These are phyloP conservation scores for Pachyseris speciosa DNA, from an alignment of 64 coral and sea anemone genomes.

Conservation along the genomic window DNA sequence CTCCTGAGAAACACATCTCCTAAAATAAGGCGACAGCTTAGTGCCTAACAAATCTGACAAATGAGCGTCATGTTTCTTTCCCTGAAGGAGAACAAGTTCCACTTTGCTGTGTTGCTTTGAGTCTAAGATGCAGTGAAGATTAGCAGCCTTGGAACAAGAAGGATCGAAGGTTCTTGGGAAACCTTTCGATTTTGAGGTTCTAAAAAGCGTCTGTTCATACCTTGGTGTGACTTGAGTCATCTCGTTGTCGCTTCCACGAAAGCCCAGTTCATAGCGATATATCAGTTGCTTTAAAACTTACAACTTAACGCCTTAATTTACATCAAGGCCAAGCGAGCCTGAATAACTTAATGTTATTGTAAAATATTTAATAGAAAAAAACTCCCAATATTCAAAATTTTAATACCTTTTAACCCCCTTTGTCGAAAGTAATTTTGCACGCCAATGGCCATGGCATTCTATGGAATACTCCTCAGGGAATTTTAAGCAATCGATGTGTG, in stretches of 20 bases:
- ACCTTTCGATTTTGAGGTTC: not conserved
- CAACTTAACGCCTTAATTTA: too few species aligned
- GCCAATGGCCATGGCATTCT: not conserved
- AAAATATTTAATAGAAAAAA: not conserved
- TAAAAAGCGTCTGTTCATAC: not conserved
- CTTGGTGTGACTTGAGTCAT: too few species aligned
- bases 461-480: not conserved
- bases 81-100: not conserved
- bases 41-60: too few species aligned
- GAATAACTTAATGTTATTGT: too few species aligned
- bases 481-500: not conserved
- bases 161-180: not conserved
- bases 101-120: not conserved
- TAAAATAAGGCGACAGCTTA: slow-evolving; percentile 40
- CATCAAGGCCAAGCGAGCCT: too few species aligned
- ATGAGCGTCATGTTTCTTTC: not conserved
- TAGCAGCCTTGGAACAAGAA: not conserved
- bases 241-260: not conserved
- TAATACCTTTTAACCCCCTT: not conserved
- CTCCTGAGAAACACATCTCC: slow-evolving; percentile 13
- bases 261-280: not conserved
- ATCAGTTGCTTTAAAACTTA: not conserved
- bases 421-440: not conserved
- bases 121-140: not conserved
- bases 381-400: not conserved